Evolutionary conservation across 1,140 invertebrate genomes (phyloP).

Genomic region (Saccostrea glomerata): DNA sequence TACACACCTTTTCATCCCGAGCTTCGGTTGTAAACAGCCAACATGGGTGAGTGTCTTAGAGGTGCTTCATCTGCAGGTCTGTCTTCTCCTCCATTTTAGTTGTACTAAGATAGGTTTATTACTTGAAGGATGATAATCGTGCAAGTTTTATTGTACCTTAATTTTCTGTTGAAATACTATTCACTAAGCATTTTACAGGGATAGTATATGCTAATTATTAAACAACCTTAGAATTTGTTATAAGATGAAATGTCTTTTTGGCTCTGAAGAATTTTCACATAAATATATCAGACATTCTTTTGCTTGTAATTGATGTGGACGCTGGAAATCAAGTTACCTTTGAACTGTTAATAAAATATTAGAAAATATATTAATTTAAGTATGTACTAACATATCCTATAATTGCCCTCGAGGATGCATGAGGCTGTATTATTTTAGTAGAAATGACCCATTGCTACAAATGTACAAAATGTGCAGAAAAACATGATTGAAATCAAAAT

Average conservation of each 20-base stretch:
- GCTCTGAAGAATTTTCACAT: neutral
- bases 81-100: neutral
- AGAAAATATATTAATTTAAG: too few species aligned
- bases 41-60: slow-evolving; percentile 22
- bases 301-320: neutral
- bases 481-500: too few species aligned
- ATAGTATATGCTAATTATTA: too few species aligned
- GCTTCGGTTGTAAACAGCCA: slow-evolving; percentile 3
- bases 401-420: too few species aligned
- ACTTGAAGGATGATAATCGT: too few species aligned
- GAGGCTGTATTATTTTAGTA: too few species aligned
- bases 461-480: neutral
- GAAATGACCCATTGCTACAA: too few species aligned
- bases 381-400: too few species aligned
- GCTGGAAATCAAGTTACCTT: neutral
- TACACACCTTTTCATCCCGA: neutral
- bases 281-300: neutral
- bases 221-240: neutral
- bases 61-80: neutral
- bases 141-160: too few species aligned
- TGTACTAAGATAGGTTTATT: neutral
- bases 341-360: too few species aligned
- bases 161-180: neutral
- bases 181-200: neutral
- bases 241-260: neutral